phyloP scores from a whole-genome alignment of 2,888 invertebrate species.

The Chrysotoxum bicinctum region DNA sequence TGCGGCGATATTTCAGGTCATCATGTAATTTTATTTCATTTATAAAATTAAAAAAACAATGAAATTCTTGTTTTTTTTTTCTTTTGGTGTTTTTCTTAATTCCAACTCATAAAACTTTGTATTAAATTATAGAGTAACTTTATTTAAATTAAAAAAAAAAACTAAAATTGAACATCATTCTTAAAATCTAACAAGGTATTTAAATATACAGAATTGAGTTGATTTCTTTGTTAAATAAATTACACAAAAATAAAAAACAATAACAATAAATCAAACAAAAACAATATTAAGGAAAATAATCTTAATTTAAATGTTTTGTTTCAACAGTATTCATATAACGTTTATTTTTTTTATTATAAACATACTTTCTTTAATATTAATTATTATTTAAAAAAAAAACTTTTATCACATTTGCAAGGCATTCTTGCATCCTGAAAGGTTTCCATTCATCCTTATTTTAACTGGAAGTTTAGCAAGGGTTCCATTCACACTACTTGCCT shows the following conservation, averaged over 20 bases:
- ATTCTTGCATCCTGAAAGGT: conserved; percentile 69
- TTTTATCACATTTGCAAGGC: conserved; percentile 71
- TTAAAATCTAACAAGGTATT: neutral
- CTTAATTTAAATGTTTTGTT: neutral
- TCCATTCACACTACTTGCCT: neutral
- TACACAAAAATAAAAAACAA: conserved; percentile 7
- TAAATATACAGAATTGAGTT: neutral
- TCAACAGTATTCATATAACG: neutral
- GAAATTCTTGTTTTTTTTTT: too few relatives aligned
- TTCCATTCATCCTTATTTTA: conserved; percentile 36
- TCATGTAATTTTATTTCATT: too few relatives aligned
- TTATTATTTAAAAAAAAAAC: conserved; percentile 43
- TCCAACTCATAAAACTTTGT: neutral
- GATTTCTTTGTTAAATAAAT: neutral
- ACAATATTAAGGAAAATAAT: neutral
- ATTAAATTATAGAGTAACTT: neutral
- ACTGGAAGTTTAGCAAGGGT: conserved; percentile 24
- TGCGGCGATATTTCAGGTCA: too few relatives aligned
- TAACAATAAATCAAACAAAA: conserved; percentile 12
- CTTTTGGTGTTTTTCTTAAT: too few relatives aligned
- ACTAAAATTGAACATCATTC: neutral
- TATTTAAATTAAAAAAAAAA: neutral
- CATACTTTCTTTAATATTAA: neutral
- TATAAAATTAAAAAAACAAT: too few relatives aligned
- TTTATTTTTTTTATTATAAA: neutral